Conservation (phyloP, 2,797 vertebrate genomes). For the Gymnopithys bicolor region DNA sequence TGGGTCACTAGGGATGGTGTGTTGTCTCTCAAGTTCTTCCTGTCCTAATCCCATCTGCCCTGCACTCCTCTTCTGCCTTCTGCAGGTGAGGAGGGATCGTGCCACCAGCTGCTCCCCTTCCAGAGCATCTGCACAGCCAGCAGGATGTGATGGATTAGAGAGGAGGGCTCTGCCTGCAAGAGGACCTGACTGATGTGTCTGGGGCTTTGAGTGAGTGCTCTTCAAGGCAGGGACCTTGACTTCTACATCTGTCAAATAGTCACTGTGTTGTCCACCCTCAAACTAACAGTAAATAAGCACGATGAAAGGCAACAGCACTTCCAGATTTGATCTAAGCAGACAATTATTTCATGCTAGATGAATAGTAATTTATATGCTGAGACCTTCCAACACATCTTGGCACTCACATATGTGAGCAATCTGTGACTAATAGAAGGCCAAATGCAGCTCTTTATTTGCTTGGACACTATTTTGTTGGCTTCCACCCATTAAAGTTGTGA, state of each 20-base stretch:
- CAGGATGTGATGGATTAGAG: neutral
- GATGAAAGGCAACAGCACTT: conserved; percentile 7
- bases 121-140: accelerated
- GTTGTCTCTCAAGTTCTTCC: neutral
- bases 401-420: conserved; percentile 24
- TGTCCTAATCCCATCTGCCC: neutral
- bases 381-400: conserved; percentile 40
- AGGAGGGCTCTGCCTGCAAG: neutral
- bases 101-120: neutral
- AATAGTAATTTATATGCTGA: conserved; percentile 38
- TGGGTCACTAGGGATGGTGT: neutral
- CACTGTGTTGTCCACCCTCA: neutral
- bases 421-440: conserved; percentile 45
- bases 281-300: neutral
- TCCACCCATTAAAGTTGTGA: neutral
- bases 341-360: conserved; percentile 29
- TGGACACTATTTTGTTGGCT: conserved; percentile 19
- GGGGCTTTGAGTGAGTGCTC: neutral
- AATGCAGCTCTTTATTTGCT: neutral
- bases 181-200: neutral
- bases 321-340: conserved; percentile 23
- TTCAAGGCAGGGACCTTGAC: neutral
- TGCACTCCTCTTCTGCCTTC: neutral
- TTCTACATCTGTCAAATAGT: neutral
- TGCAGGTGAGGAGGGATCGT: neutral